phyloP scores from a whole-genome alignment of 1,140 invertebrate species.

The Phocides pigmalion region DNA sequence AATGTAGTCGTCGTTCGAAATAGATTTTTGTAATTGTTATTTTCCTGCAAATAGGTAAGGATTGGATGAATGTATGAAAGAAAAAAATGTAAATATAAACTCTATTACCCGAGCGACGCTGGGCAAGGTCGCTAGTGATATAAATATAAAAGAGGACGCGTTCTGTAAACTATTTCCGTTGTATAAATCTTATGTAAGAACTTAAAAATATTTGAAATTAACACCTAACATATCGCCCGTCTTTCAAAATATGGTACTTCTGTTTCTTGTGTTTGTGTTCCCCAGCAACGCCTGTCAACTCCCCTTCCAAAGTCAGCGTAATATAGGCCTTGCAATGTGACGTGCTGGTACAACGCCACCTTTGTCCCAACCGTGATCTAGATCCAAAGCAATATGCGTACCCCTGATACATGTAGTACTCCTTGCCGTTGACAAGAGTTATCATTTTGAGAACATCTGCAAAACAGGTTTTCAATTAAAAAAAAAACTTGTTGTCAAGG shows the following conservation, averaged over 20 bases:
- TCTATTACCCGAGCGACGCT: too few species aligned
- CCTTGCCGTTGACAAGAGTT: conserved; percentile 43
- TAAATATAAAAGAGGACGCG: too few species aligned
- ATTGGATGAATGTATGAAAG: too few species aligned
- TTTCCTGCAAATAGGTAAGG: too few species aligned
- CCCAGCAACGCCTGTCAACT: conserved; percentile 24
- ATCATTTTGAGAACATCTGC: conserved; percentile 31
- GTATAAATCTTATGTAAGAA: too few species aligned
- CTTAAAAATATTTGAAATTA: not conserved
- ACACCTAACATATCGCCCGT: conserved; percentile 30
- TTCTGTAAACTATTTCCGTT: too few species aligned
- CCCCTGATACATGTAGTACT: conserved; percentile 45
- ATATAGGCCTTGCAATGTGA: conserved; percentile 44
- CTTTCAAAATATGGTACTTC: conserved; percentile 13
- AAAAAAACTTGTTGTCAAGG: too few species aligned
- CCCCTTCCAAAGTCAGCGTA: conserved; percentile 21
- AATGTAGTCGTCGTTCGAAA: too few species aligned
- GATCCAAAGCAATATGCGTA: conserved; percentile 49
- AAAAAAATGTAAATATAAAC: too few species aligned
- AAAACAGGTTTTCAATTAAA: not conserved
- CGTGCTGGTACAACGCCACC: conserved; percentile 55
- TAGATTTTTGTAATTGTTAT: too few species aligned
- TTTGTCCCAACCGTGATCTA: conserved; percentile 13
- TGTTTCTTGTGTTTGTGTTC: conserved; percentile 40
- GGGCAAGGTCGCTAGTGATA: too few species aligned